Conservation (phyloP, 2,888 invertebrate genomes). For the Sarcophaga caerulescens region DNA sequence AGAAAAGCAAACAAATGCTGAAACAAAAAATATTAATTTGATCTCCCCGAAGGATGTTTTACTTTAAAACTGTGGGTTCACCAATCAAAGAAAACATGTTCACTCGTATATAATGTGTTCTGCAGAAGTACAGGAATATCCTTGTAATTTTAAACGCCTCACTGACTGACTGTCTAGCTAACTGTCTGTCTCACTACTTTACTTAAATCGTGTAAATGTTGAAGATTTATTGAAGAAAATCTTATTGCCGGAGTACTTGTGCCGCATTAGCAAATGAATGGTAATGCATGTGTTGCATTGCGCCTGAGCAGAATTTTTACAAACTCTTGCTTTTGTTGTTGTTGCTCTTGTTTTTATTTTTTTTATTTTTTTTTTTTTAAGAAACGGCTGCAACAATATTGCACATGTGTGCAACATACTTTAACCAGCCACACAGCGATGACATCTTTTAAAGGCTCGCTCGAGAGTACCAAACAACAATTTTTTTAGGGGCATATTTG, state of each 20-base stretch:
- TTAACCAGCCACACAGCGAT: constrained; percentile 23
- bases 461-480: not conserved
- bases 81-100: no score
- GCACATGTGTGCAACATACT: constrained; percentile 67
- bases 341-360: not conserved
- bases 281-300: constrained; percentile 3
- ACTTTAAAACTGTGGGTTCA: no score
- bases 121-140: constrained; percentile 25
- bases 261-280: not conserved
- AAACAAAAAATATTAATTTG: not conserved
- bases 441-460: not conserved
- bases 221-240: constrained; percentile 31
- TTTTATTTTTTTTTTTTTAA: constrained; percentile 11
- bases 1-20: not conserved
- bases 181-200: constrained; percentile 31
- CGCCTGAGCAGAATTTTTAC: constrained; percentile 39
- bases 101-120: no score
- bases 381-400: constrained; percentile 68
- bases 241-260: constrained; percentile 23
- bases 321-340: not conserved
- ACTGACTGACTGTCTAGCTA: not conserved
- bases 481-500: constrained; percentile 27
- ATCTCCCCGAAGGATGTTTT: constrained; percentile 12
- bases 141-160: constrained; percentile 60
- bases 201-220: constrained; percentile 32